Evolutionary conservation across 2,888 invertebrate species (phyloP), one percentile per base, ranked within the genome.

Genomic region (Pollenia labialis): DNA sequence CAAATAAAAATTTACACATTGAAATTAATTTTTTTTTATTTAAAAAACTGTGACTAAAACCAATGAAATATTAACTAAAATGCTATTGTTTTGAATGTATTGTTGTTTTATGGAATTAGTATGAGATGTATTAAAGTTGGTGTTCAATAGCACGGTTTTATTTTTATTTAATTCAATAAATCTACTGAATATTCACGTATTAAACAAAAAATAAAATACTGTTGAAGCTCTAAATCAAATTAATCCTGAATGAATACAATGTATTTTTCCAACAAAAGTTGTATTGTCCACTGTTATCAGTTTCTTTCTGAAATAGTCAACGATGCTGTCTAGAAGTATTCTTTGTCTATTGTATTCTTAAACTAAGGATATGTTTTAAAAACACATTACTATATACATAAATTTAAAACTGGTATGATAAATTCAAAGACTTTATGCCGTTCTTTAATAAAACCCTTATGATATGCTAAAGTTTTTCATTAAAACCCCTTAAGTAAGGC

Each of bases 41-140:
- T 58, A 42, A 66, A 66, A 72, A 72, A 72, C 23, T 72, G 14
- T 72, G 42, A n/a, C 7, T 58, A 40, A 40, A 79, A 50, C 77
- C 50, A 69, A 79, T 69, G 77, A 56, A 18, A 56, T 68, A 72
- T 64, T 46, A 64, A 76, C 1, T 14, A n/a, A 58, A 74, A 50
- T 48, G 48, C 18, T 40, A 40, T 60, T 58, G 11, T 44, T 58
- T 23, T 64, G 18, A 10, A 11, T 40, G 18, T 1, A 46, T 16
- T 60, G 12, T 48, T 32, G 0, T 14, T 14, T n/a, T 50, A 4
- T 72, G 6, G 10, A 11, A 44, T 16, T 23, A 9, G 14, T 23
- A 4, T 52, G 4, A 14, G 42, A 50, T 40, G 4, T 11, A 48
- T 40, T 9, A 23, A 71, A 71, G 18, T 56, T 44, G 56, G 58